A percentile compares a stretch with the other conserved stretches of the same genome.
These are phyloP conservation scores for Macaca mulatta DNA, from an alignment of 2,113 vertebrate genomes.

Conservation along the genomic window DNA sequence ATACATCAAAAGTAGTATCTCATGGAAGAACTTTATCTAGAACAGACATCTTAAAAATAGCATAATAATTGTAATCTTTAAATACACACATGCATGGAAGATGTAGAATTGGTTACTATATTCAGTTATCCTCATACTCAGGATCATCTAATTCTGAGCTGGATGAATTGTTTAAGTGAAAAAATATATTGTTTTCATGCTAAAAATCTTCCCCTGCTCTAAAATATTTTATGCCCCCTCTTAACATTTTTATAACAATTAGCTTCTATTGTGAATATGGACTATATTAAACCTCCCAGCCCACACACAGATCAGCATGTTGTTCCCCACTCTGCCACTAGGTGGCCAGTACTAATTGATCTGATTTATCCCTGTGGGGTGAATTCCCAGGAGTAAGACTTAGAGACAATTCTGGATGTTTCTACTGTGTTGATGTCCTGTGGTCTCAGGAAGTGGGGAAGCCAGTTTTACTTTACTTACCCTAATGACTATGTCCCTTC, in stretches of 20 bases:
- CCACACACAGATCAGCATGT: neutral
- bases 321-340: slow-evolving; percentile 61
- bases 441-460: neutral
- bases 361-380: neutral
- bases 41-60: neutral
- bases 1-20: neutral
- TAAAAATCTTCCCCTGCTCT: neutral
- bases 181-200: neutral
- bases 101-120: neutral
- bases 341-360: slow-evolving; percentile 59
- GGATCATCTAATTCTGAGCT: neutral
- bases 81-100: neutral
- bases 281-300: neutral
- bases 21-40: neutral
- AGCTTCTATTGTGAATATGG: neutral
- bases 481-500: neutral
- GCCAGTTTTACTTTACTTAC: neutral
- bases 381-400: neutral
- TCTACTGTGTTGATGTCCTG: neutral
- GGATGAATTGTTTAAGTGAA: neutral
- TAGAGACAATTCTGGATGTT: neutral
- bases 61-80: neutral
- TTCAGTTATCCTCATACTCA: neutral
- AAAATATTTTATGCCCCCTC: neutral
- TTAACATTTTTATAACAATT: neutral